Base-by-base conservation (phyloP, 1,140 invertebrate genomes). In the Piezodorus guildinii region DNA sequence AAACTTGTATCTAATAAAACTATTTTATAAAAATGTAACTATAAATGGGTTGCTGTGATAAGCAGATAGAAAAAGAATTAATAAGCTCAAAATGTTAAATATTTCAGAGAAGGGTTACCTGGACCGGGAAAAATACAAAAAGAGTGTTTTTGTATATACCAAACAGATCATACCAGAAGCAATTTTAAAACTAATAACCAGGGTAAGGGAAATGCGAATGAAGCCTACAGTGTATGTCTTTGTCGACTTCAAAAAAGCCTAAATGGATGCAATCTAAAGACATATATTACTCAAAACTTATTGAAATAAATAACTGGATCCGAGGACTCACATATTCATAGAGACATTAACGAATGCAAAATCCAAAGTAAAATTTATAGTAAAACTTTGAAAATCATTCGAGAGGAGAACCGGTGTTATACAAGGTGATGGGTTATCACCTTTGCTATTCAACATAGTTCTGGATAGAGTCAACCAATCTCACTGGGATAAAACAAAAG, bases 401-500 rank as follows among this genome's bases (percentile, higher is more conserved):
- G 14, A 12, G 9, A 51, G 14, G 19, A 51, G 19, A 51, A 51
- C 9, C 9, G 49, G 49, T 8, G 49, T 51, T 17, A 51, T 9
- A 51, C 8, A 51, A 51, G 49, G 49, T 12, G 49, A 51, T 51
- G 49, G 49, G 9, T 51, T 51, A 51, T 51, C 49, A 51, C 49
- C 17, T 12, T 51, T 51, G 19, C 17, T 51, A 51, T 51, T 51
- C 49, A 51, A 51, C 49, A 44, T 44, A 44, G 43, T 44, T 44
- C 43, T 16, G 43, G 9, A 44, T 44, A 44, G 9, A n/a, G n/a
- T 44, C 43, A 44, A 10, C 43, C 43, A 10, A 44, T 9, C 9
- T 10, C 16, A 44, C 9, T 10, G 16, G 43, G 16, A 44, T 10
- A 44, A 44, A 44, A 44, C 43, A 44, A 44, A 44, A 44, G 16